A percentile compares a stretch with the other conserved stretches of the same genome.
These are phyloP conservation scores for Pleuronectes platessa DNA, from an alignment of 2,113 vertebrate species.

Conservation along the genomic window DNA sequence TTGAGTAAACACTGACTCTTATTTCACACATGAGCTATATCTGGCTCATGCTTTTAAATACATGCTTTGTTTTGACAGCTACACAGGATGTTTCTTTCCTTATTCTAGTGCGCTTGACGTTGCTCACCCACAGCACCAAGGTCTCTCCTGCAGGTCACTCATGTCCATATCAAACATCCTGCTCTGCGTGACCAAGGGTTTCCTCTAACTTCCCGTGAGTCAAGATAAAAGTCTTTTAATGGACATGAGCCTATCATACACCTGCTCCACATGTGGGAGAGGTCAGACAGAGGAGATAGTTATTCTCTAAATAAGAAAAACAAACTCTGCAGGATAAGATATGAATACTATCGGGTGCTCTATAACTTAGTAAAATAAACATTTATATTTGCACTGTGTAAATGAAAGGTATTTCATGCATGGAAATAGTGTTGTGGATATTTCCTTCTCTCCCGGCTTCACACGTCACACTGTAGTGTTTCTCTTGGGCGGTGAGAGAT, in stretches of 20 bases:
- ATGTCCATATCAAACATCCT: no score
- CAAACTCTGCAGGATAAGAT: no score
- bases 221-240: not conserved
- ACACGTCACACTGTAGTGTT: not conserved
- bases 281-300: no score
- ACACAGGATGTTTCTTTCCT: not conserved
- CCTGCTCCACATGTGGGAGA: not conserved
- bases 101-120: not conserved
- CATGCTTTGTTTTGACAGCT: constrained; percentile 8
- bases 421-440: not conserved
- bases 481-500: not conserved
- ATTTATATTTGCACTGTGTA: not conserved
- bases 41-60: not conserved
- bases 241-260: not conserved
- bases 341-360: no score
- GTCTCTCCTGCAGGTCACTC: not conserved
- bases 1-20: no score
- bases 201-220: not conserved
- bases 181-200: not conserved
- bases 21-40: not conserved
- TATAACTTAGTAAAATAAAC: no score
- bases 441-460: not conserved
- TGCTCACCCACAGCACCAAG: not conserved
- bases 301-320: no score
- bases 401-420: not conserved